phyloP scores from a whole-genome alignment of 1,140 invertebrate species.

The Copidosoma floridanum region DNA sequence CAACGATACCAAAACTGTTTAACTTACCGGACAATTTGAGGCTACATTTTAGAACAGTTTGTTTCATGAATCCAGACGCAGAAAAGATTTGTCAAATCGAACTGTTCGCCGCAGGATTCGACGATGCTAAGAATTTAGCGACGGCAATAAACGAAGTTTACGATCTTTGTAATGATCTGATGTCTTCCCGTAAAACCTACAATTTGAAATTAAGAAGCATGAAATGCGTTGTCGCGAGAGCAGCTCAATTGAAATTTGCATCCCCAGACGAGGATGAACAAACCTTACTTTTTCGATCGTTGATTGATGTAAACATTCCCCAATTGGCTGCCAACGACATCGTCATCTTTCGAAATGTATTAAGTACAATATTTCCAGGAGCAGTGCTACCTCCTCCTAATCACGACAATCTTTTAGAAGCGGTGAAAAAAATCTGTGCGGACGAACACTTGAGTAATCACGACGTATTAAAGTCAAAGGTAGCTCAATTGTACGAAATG shows the following conservation, averaged over 20 bases:
- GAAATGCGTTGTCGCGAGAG: conserved; percentile 61
- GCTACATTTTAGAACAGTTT: conserved; percentile 66
- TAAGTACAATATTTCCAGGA: conserved; percentile 66
- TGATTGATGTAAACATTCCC: conserved; percentile 68
- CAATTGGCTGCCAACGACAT: conserved; percentile 65
- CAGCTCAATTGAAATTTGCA: conserved; percentile 61
- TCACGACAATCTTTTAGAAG: conserved; percentile 50
- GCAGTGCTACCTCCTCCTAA: conserved; percentile 58
- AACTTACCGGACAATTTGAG: conserved; percentile 69
- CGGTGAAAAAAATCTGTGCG: conserved; percentile 44
- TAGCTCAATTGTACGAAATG: conserved; percentile 67
- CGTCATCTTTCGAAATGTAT: conserved; percentile 64
- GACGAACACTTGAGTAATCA: conserved; percentile 58
- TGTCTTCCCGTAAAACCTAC: conserved; percentile 61
- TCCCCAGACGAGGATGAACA: conserved; percentile 62
- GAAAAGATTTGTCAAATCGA: conserved; percentile 66
- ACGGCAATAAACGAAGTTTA: conserved; percentile 64
- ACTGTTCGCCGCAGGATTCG: conserved; percentile 67
- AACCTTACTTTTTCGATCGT: conserved; percentile 60
- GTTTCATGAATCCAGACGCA: conserved; percentile 70
- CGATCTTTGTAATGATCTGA: conserved; percentile 63
- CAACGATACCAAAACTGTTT: conserved; percentile 59
- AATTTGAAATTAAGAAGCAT: conserved; percentile 61
- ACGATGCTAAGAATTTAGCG: conserved; percentile 60
- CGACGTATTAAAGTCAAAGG: conserved; percentile 62